Conservation (phyloP, 2,888 invertebrate species). For the Coronaproctus castanopsis region DNA sequence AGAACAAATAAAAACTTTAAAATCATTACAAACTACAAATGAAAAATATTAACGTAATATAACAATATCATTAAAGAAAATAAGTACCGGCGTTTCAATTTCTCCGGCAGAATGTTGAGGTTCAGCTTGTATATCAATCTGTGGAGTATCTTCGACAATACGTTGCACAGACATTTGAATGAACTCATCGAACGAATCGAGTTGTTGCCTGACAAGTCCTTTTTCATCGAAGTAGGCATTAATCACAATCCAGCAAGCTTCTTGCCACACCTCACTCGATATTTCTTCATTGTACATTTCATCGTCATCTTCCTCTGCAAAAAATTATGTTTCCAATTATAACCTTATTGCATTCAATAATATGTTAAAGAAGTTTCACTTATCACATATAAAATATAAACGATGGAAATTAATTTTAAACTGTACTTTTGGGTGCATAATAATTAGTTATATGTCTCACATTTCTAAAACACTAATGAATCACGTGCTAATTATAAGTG, state of each 20-base stretch:
- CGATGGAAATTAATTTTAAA: no score
- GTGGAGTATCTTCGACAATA: constrained; percentile 97
- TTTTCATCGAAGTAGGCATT: constrained; percentile 99
- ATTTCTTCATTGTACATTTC: constrained; percentile 58
- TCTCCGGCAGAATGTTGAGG: constrained; percentile 89
- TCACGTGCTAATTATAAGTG: no score
- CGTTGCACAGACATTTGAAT: constrained; percentile 99
- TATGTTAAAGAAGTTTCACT: no score
- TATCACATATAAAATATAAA: no score
- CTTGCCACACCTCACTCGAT: constrained; percentile 95
- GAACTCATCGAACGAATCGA: constrained; percentile 99
- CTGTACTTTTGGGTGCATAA: no score
- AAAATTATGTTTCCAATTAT: no score
- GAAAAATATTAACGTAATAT: background rate
- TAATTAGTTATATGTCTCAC: no score
- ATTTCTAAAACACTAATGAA: no score
- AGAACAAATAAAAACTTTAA: background rate
- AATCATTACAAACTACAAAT: constrained; percentile 1
- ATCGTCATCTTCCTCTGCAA: constrained; percentile 50
- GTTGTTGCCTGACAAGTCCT: constrained; percentile 92
- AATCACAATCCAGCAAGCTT: constrained; percentile 99
- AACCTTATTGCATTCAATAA: no score
- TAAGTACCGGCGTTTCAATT: constrained; percentile 57
- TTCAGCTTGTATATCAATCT: constrained; percentile 91
- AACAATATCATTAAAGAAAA: no score